Conservation (phyloP, 1,140 invertebrate genomes). For the Cephus cinctus region DNA sequence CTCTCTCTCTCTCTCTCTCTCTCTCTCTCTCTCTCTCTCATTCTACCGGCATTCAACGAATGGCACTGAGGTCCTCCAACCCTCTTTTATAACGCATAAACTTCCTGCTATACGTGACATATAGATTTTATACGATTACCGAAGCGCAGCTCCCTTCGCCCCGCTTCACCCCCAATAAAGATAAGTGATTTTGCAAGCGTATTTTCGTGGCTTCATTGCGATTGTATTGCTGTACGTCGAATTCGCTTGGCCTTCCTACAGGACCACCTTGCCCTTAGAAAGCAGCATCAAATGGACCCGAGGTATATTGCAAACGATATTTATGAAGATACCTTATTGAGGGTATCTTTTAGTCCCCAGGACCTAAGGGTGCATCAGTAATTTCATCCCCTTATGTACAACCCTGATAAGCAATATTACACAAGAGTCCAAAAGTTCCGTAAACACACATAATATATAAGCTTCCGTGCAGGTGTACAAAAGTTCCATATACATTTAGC, state of each 20-base stretch:
- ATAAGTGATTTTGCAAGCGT: slow-evolving; percentile 43
- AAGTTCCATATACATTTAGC: too few species aligned
- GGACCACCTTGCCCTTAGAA: too few species aligned
- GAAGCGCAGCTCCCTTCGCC: slow-evolving; percentile 7
- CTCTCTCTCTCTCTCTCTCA: slow-evolving; percentile 2
- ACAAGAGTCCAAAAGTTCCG: too few species aligned
- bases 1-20: slow-evolving; percentile 13
- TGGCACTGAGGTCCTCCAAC: too few species aligned
- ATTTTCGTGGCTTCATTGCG: slow-evolving; percentile 41
- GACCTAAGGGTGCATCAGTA: neutral
- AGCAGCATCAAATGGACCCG: too few species aligned
- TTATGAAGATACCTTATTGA: slow-evolving; percentile 2
- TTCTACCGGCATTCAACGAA: slow-evolving; percentile 18
- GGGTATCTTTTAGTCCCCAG: neutral
- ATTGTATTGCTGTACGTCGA: too few species aligned
- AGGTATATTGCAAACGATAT: neutral
- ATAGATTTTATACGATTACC: slow-evolving; percentile 44
- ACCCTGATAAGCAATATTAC: too few species aligned
- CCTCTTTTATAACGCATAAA: slow-evolving; percentile 43
- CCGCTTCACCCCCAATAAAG: slow-evolving; percentile 32
- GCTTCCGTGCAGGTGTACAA: too few species aligned
- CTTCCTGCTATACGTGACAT: slow-evolving; percentile 32
- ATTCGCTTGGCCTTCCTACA: too few species aligned
- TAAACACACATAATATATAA: too few species aligned
- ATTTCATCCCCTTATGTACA: too few species aligned